Conservation (phyloP, 2,797 vertebrate genomes). For the Limnodromus scolopaceus region DNA sequence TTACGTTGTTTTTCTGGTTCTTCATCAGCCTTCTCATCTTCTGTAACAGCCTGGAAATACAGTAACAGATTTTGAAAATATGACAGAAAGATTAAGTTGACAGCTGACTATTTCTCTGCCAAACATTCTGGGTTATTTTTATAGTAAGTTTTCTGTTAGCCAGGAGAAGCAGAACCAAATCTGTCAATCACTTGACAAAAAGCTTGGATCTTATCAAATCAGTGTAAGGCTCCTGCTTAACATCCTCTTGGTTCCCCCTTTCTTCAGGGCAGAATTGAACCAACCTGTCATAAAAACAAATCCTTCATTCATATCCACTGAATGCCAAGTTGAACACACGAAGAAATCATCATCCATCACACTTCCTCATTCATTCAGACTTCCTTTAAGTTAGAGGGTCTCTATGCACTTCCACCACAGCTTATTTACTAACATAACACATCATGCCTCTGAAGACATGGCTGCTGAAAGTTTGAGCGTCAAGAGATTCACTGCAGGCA, state of each 20-base stretch:
- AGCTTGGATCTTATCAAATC: not conserved
- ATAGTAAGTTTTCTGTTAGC: not conserved
- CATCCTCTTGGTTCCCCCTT: not conserved
- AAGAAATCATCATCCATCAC: not conserved
- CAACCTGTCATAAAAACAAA: not conserved
- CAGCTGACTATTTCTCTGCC: not conserved
- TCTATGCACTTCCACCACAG: not conserved
- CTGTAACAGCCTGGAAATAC: slow-evolving; percentile 56
- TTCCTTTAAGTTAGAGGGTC: not conserved
- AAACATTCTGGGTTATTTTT: slow-evolving; percentile 16
- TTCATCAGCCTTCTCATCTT: slow-evolving; percentile 68
- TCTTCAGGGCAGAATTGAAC: not conserved
- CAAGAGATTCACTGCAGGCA: not conserved
- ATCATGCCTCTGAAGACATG: not conserved
- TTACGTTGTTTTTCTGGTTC: slow-evolving; percentile 79
- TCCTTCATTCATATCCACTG: not conserved
- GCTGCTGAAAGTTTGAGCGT: not conserved
- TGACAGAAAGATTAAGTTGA: not conserved
- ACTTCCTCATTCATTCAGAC: not conserved
- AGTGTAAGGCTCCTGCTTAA: not conserved
- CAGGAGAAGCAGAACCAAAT: slow-evolving; percentile 30
- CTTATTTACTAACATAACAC: not conserved
- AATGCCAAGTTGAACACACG: not conserved
- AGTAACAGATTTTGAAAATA: slow-evolving; percentile 33
- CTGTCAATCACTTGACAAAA: not conserved